These are phyloP conservation scores for Drosophila parvula DNA, from an alignment of 1,140 invertebrate genomes.

Conservation along the genomic window DNA sequence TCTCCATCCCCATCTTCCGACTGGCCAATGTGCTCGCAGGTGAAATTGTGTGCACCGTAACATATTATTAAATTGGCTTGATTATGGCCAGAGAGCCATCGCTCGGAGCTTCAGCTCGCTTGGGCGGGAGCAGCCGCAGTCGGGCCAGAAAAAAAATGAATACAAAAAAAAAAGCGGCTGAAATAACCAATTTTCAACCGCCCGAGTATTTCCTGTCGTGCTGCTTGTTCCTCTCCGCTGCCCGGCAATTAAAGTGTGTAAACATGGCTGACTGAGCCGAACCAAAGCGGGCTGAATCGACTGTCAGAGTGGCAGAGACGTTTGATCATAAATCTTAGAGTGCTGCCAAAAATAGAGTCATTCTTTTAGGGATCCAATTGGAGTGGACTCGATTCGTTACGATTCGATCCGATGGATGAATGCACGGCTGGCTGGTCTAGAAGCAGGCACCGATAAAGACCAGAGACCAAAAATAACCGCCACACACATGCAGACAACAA, in stretches of 20 bases:
- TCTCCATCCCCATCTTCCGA: not conserved
- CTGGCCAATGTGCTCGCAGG: conserved; percentile 56
- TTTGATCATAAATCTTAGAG: conserved; percentile 71
- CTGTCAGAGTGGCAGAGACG: conserved; percentile 59
- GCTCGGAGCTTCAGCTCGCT: conserved; percentile 35
- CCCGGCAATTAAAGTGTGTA: conserved; percentile 75
- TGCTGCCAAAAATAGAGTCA: conserved; percentile 72
- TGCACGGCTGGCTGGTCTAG: conserved; percentile 17
- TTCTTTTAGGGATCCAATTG: conserved; percentile 36
- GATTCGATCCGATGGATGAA: conserved; percentile 42
- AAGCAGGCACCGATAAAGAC: conserved; percentile 18
- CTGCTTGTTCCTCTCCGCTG: conserved; percentile 40
- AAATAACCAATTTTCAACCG: conserved; percentile 68
- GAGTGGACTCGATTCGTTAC: conserved; percentile 45
- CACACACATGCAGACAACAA: conserved; percentile 45
- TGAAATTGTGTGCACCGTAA: conserved; percentile 79
- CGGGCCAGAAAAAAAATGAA: conserved; percentile 18
- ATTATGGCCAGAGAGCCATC: conserved; percentile 68
- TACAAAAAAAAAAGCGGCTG: conserved; percentile 7
- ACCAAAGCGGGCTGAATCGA: conserved; percentile 43
- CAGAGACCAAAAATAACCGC: conserved; percentile 24
- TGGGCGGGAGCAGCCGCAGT: conserved; percentile 25
- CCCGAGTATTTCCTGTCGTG: conserved; percentile 73
- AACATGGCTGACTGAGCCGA: conserved; percentile 71
- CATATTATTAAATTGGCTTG: conserved; percentile 80